Conservation (phyloP, 1,140 invertebrate species). For the Bombus fervidus region DNA sequence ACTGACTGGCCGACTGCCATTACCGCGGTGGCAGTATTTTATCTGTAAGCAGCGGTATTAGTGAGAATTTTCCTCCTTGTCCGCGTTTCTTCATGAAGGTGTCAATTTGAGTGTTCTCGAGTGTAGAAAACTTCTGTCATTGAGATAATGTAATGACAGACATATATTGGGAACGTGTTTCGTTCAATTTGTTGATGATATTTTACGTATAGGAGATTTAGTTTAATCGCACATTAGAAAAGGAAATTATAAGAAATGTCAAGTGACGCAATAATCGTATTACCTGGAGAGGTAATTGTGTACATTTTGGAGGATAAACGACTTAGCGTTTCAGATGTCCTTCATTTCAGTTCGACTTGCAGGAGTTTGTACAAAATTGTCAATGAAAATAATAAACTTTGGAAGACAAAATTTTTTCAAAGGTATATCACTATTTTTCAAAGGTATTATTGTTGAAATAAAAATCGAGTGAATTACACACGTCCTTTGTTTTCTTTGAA, state of each 20-base stretch:
- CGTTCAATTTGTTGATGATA: not conserved
- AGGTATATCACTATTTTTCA: slow-evolving; percentile 62
- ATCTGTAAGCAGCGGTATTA: not conserved
- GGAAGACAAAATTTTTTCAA: slow-evolving; percentile 78
- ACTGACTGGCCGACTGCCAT: not conserved
- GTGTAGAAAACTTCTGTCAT: not conserved
- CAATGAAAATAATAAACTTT: slow-evolving; percentile 74
- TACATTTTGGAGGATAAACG: slow-evolving; percentile 72
- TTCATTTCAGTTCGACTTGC: slow-evolving; percentile 73
- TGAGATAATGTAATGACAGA: not conserved
- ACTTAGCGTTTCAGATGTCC: slow-evolving; percentile 70
- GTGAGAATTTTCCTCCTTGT: not conserved
- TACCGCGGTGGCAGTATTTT: not conserved
- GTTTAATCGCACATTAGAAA: not conserved
- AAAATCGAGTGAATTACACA: not conserved
- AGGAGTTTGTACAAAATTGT: slow-evolving; percentile 68
- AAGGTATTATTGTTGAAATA: not conserved
- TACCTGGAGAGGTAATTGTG: slow-evolving; percentile 75
- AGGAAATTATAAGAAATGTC: slow-evolving; percentile 15
- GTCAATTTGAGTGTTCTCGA: not conserved
- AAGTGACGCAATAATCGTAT: slow-evolving; percentile 65
- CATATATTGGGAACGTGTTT: not conserved
- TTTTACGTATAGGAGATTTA: not conserved
- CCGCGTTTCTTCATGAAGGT: not conserved
- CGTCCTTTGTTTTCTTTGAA: not conserved